Base-by-base conservation (phyloP, 2,113 vertebrate species). In the Dipodomys merriami region DNA sequence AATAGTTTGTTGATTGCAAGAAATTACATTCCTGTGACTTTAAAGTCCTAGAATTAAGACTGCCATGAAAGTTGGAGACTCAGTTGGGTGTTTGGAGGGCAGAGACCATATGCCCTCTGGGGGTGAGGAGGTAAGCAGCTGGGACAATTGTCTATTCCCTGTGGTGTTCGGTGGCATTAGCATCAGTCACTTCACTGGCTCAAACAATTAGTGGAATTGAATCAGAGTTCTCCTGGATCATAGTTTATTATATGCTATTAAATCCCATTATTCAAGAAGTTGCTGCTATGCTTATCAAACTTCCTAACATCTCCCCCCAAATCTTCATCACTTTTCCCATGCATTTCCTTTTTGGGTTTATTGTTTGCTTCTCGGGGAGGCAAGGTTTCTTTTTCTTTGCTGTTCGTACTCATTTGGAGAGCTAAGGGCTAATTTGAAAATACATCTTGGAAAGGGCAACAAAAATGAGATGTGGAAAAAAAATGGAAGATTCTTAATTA, bases 391-490 rank as follows among this genome's bases (percentile, higher is more conserved):
- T 86, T 92, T 39, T 71, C 73, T 80, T 88, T 80, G 79, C 82
- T 49, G 69, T 88, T 80, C 93, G 79, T 88, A 78, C 95, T 96
- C 96, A 93, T 86, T 97, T 89, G 91, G 95, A 95, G 90, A 97
- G 92, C 91, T 94, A 90, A 95, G 96, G 96, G 95, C 97, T 98
- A 96, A 98, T 97, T 97, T 97, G 94, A 94, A 97, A 97, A 97
- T 94, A 87, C 93, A 93, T 93, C 89, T 96, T 88, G 79, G 91
- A 92, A 94, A 94, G 96, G 95, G 90, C 92, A 65, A 86, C 67
- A 96, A 97, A 95, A 96, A 95, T 96, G 94, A 88, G 97, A 97
- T 94, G 97, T 95, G 92, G 82, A 97, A 96, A 97, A 97, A 97
- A 96, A 97, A 94, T 92, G 11, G 91, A 93, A 96, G 97, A 85